These are phyloP conservation scores for Theristicus caerulescens DNA, from an alignment of 2,113 vertebrate genomes.

Conservation along the genomic window DNA sequence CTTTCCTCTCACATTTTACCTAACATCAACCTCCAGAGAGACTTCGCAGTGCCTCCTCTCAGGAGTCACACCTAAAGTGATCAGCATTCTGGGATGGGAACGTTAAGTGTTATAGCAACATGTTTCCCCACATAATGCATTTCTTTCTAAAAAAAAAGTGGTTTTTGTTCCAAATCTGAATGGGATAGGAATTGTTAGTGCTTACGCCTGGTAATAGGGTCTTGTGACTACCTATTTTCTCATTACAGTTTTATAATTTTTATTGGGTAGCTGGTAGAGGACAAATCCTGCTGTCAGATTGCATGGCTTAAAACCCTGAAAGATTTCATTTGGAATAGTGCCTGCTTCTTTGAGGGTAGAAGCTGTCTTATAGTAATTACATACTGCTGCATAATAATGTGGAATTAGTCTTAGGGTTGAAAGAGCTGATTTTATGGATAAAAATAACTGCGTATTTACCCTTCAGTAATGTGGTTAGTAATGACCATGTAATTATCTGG, in stretches of 20 bases:
- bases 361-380: background rate
- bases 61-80: background rate
- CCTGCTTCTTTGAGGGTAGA: background rate
- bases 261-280: background rate
- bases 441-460: constrained; percentile 42
- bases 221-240: background rate
- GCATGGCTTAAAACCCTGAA: background rate
- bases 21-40: background rate
- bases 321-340: background rate
- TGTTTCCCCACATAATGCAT: background rate
- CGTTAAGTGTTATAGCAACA: background rate
- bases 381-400: background rate
- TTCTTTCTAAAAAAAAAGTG: background rate
- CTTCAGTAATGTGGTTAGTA: background rate
- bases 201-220: background rate
- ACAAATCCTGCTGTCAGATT: background rate
- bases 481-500: constrained; percentile 37
- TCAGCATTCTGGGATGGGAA: background rate
- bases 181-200: background rate
- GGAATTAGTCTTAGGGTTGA: constrained; percentile 29
- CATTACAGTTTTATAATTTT: background rate
- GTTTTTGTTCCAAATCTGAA: background rate
- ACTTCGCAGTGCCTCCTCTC: background rate
- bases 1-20: background rate
- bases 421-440: constrained; percentile 27